Evolutionary conservation across 2,888 invertebrate genomes (phyloP), one percentile per base, ranked within the genome.

Genomic region (Drosophila lutescens): DNA sequence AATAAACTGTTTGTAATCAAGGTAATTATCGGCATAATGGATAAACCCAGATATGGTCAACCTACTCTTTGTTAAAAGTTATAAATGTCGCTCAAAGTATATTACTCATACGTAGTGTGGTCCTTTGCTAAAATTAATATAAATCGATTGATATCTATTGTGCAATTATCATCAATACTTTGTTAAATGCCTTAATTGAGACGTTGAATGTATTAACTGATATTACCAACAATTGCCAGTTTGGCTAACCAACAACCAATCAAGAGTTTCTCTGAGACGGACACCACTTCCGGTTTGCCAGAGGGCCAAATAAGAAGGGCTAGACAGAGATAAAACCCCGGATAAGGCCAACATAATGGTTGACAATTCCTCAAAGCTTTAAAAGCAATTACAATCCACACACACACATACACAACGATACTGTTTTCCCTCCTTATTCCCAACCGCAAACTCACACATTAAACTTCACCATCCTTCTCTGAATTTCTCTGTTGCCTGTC

Each of bases 311-410:
- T 38, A 10, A 26, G 38, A n/a, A 13, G 17, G 20, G 7, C 13
- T 7, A 26, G 44, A 1, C 44, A 23, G 12, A 4, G 15, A 47
- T 36, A 38, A 20, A 57, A 9, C 36, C 36, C 9, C 3, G 44
- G 40, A 65, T 46, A 62, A 17, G 36, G 30, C 15, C 61, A 43
- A 36, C 51, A 62, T 53, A 63, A 66, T 54, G 77, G 65, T 56
- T 71, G 68, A 83, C 74, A 80, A 63, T 78, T 77, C 62, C 60
- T 62, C 43, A 58, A 70, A 55, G 80, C 78, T 74, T 76, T 82
- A 67, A 77, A 54, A 67, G 68, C 67, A 67, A 67, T 55, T 47
- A 41, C 53, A 67, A 36, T 47, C 46, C 49, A 23, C 30, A 49
- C 49, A 47, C 40, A 26, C n/a, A 47, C 23, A n/a, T 12, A 34